A percentile compares a stretch with the other conserved stretches of the same genome.
Conservation (phyloP, 2,797 vertebrate genomes). For the Cyclura pinguis region DNA sequence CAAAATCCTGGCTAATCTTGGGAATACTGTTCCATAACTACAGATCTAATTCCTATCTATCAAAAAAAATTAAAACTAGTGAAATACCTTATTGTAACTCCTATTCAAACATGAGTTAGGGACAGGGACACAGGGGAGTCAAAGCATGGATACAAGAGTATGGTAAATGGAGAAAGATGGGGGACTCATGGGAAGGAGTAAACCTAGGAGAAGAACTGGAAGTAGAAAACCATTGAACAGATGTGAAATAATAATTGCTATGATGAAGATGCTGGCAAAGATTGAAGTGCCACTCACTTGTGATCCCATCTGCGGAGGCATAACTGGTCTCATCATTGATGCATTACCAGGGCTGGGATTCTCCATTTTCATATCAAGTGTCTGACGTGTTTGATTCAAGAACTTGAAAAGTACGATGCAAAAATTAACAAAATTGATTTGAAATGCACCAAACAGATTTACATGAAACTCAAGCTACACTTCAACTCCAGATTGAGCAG, state of each 20-base stretch:
- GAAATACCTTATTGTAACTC: background rate
- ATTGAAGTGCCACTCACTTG: slow-evolving; percentile 69
- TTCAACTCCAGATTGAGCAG: slow-evolving; percentile 20
- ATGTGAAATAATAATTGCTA: background rate
- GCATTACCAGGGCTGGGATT: slow-evolving; percentile 79
- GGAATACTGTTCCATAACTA: background rate
- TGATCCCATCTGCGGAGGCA: slow-evolving; percentile 86
- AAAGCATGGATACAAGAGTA: background rate
- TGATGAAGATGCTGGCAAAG: background rate
- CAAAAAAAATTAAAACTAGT: background rate
- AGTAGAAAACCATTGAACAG: background rate
- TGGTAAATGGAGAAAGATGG: background rate
- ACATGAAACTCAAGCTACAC: slow-evolving; percentile 31
- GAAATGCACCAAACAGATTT: background rate
- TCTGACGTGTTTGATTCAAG: slow-evolving; percentile 94
- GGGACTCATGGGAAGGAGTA: background rate
- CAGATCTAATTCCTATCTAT: background rate
- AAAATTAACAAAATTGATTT: slow-evolving; percentile 21
- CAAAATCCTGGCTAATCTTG: background rate
- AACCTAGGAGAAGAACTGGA: background rate
- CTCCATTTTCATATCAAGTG: slow-evolving; percentile 92
- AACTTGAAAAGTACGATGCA: slow-evolving; percentile 82
- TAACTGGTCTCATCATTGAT: slow-evolving; percentile 87
- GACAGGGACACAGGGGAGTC: background rate
- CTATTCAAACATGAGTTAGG: background rate